Base-by-base conservation (phyloP, 2,797 vertebrate genomes). In the Rhinichthys osculus region DNA sequence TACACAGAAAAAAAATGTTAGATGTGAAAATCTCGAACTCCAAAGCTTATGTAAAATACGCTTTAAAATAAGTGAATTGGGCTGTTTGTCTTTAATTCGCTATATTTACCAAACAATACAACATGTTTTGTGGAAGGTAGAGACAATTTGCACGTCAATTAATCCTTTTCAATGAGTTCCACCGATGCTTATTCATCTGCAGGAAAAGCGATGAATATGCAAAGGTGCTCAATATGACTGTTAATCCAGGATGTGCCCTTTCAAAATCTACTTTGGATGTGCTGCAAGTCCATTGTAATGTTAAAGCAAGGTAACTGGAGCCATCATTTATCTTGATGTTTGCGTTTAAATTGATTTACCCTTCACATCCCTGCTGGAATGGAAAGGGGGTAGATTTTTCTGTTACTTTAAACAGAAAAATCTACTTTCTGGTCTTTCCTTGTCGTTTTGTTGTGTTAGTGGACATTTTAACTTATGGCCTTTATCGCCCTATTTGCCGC, bases 131-230 rank as follows among this genome's bases (percentile, higher is more conserved):
- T 69, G 69, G 47, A 80, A 62, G 14, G 30, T 67, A n/a, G n/a
- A 30, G 47, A 82, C 50, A n/a, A 88, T 83, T 87, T 88, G 85
- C 79, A 81, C 74, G 77, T 81, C 82, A 87, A 85, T 85, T 82
- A 80, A 44, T 40, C 42, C 64, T 78, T 85, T 84, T 83, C 84
- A 82, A 33, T 30, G 40, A 80, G 85, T 69, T 86, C 83, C 90
- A 93, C 87, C 70, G 83, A 93, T 90, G 93, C 89, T 89, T 93
- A 92, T 95, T 94, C 92, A 93, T 89, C 93, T 93, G 91, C 88
- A 93, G 91, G 90, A 76, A 59, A 91, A 86, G 78, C 89, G 90
- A 88, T 94, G 93, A 94, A 94, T 93, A 95, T 94, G 91, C 91
- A 93, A 87, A 88, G 52, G 66, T 87, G 17, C 86, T 89, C 82